These are phyloP conservation scores for Phrynocephalus forsythii DNA, from an alignment of 2,797 vertebrate genomes.

Conservation along the genomic window DNA sequence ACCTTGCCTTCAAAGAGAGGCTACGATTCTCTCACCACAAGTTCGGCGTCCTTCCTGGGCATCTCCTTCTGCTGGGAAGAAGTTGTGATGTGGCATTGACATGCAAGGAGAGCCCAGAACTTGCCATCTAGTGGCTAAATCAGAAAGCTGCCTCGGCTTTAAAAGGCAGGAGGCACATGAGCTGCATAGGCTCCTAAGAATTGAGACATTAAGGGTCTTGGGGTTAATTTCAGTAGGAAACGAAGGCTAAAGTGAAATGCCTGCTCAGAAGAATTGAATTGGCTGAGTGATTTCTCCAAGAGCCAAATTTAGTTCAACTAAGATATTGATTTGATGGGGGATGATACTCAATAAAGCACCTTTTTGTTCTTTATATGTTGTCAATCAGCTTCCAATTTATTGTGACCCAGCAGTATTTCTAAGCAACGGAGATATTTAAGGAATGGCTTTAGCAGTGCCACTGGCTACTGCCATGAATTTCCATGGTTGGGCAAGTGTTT, in stretches of 20 bases:
- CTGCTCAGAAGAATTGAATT: background rate
- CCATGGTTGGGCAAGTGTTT: too few relatives aligned
- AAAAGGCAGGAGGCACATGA: background rate
- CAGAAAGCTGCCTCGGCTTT: background rate
- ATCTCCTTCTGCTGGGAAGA: background rate
- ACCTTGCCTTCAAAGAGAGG: background rate
- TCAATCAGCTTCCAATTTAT: too few relatives aligned
- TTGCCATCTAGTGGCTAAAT: background rate
- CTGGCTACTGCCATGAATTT: too few relatives aligned
- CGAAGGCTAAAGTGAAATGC: background rate
- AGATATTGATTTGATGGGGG: background rate
- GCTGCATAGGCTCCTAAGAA: background rate
- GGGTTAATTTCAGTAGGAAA: background rate
- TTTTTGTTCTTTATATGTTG: too few relatives aligned
- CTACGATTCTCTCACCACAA: background rate
- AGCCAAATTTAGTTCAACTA: background rate
- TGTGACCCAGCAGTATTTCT: too few relatives aligned
- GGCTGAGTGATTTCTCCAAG: background rate
- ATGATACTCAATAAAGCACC: background rate
- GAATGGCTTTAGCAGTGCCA: too few relatives aligned
- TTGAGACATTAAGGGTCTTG: background rate
- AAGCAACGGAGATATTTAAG: too few relatives aligned
- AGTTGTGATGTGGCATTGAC: background rate
- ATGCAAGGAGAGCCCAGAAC: background rate
- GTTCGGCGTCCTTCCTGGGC: background rate